These are phyloP conservation scores for Holocentrus rufus DNA, from an alignment of 2,797 vertebrate genomes.

Conservation along the genomic window DNA sequence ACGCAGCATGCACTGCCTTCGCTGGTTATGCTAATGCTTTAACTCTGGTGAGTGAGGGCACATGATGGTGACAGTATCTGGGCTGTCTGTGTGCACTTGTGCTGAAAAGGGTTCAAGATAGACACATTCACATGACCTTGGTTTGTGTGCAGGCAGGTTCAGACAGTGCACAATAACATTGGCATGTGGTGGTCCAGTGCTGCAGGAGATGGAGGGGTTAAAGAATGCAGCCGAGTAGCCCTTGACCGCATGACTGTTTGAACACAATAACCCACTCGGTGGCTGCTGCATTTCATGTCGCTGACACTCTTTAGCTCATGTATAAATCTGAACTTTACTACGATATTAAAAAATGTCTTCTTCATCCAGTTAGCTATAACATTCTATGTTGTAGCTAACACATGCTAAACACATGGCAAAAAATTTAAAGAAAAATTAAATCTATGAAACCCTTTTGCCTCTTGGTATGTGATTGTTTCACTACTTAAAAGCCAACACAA, in stretches of 20 bases:
- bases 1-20: slow-evolving; percentile 6
- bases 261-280: slow-evolving; percentile 9
- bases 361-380: neutral
- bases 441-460: too few species aligned
- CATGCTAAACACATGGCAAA: too few species aligned
- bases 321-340: neutral
- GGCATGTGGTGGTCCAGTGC: slow-evolving; percentile 64
- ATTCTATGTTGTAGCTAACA: too few species aligned
- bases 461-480: too few species aligned
- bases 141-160: slow-evolving; percentile 61
- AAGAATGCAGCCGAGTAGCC: slow-evolving; percentile 45
- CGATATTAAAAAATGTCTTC: neutral
- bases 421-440: neutral
- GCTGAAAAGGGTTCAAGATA: slow-evolving; percentile 27
- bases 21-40: neutral
- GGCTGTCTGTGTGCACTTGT: slow-evolving; percentile 36
- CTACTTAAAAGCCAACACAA: too few species aligned
- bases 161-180: slow-evolving; percentile 58
- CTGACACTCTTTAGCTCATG: neutral
- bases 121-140: slow-evolving; percentile 42
- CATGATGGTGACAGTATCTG: slow-evolving; percentile 11
- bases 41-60: slow-evolving; percentile 3
- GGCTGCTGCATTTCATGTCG: neutral
- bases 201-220: slow-evolving; percentile 42
- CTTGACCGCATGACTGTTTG: slow-evolving; percentile 16